Percentiles rank a stretch among this genome's conserved stretches.
Conservation (phyloP, 2,113 vertebrate species). For the Cnemophilus loriae region DNA sequence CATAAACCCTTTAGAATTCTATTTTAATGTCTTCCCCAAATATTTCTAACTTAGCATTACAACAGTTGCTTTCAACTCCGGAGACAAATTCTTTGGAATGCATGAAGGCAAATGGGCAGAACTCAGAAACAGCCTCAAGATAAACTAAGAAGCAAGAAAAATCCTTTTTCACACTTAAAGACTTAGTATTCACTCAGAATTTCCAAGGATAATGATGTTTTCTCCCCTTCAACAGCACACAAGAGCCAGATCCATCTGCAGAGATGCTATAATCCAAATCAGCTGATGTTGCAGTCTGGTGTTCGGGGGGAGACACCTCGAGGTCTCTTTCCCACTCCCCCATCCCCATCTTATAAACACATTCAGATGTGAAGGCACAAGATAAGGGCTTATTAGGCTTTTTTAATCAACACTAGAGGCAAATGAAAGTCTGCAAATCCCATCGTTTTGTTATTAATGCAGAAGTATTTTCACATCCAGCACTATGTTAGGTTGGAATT, state of each 20-base stretch:
- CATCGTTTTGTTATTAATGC: rapidly evolving
- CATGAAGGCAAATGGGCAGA: neutral
- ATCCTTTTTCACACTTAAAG: neutral
- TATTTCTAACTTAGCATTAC: constrained; percentile 26
- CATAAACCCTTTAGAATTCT: neutral
- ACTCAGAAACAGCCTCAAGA: neutral
- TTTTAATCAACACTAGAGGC: neutral
- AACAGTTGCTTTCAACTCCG: neutral
- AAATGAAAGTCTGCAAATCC: neutral
- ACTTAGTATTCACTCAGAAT: neutral
- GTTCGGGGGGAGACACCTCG: neutral
- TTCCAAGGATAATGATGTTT: neutral
- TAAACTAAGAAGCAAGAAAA: neutral
- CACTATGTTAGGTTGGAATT: neutral
- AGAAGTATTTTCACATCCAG: neutral
- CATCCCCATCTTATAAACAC: neutral
- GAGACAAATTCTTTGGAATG: neutral
- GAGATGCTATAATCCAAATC: neutral
- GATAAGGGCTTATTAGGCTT: neutral
- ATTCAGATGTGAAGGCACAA: neutral
- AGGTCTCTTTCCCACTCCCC: neutral
- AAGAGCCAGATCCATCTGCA: neutral
- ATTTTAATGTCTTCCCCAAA: constrained; percentile 22
- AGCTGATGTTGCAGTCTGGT: neutral
- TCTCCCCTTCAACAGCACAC: neutral